These are phyloP conservation scores for Zosterops hypoxanthus DNA, from an alignment of 2,113 vertebrate genomes.

Conservation along the genomic window DNA sequence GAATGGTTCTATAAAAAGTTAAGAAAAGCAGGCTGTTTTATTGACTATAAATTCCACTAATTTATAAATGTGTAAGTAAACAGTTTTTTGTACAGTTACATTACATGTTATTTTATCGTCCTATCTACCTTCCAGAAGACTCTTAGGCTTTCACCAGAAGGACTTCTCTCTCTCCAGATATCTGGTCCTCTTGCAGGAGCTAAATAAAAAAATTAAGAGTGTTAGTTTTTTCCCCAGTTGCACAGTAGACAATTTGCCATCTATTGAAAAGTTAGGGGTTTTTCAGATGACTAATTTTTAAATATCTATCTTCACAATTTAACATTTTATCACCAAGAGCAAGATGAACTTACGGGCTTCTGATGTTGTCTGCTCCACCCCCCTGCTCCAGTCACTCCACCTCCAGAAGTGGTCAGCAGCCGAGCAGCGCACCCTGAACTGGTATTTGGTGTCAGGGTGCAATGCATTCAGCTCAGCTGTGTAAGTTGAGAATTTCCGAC, in stretches of 20 bases:
- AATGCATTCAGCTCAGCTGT: slow-evolving; percentile 35
- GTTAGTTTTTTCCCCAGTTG: neutral
- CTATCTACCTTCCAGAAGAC: slow-evolving; percentile 81
- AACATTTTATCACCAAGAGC: neutral
- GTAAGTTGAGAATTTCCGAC: slow-evolving; percentile 62
- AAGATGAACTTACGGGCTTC: slow-evolving; percentile 72
- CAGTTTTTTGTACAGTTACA: neutral
- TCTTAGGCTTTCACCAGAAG: slow-evolving; percentile 69
- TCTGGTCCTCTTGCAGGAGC: slow-evolving; percentile 76
- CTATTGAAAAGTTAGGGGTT: neutral
- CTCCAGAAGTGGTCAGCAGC: slow-evolving; percentile 75
- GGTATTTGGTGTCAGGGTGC: slow-evolving; percentile 69
- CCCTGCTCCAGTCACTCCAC: slow-evolving; percentile 79
- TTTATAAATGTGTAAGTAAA: neutral
- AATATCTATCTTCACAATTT: neutral
- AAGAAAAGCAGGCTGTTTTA: neutral
- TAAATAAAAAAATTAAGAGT: neutral
- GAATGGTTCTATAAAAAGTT: neutral
- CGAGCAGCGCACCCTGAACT: slow-evolving; percentile 70
- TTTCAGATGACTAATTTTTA: neutral
- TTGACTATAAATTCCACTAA: neutral
- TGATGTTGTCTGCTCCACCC: slow-evolving; percentile 44
- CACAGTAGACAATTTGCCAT: neutral
- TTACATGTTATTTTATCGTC: neutral
- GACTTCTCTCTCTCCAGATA: slow-evolving; percentile 77